phyloP scores from a whole-genome alignment of 2,113 vertebrate species.

The Cygnus buccinator region DNA sequence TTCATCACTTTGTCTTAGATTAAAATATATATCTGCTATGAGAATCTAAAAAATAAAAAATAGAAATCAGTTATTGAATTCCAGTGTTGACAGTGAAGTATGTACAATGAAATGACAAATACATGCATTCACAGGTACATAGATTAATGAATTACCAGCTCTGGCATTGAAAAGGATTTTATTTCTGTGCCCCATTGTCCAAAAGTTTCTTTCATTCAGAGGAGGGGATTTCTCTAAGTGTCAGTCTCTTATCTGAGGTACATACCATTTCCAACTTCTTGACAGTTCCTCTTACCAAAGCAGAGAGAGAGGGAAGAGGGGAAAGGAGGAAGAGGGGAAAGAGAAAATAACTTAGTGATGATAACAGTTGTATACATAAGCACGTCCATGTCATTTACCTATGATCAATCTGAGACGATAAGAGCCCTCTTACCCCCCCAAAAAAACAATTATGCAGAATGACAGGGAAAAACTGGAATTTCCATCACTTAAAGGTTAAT shows the following conservation, averaged over 20 bases:
- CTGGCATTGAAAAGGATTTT: neutral
- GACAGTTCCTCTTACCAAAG: neutral
- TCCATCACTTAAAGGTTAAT: neutral
- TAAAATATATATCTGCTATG: neutral
- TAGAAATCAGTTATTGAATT: neutral
- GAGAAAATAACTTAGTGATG: neutral
- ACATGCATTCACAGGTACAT: neutral
- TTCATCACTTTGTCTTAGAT: neutral
- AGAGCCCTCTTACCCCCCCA: neutral
- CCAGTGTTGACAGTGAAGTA: neutral
- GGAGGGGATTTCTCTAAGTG: neutral
- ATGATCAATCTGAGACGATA: neutral
- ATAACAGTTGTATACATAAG: neutral
- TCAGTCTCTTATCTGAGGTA: neutral
- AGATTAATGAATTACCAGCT: neutral
- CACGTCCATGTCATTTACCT: neutral
- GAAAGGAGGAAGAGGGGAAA: neutral
- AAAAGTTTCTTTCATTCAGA: neutral
- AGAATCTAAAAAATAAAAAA: neutral
- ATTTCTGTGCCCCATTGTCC: neutral
- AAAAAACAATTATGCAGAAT: fast-evolving
- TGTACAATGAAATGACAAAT: neutral
- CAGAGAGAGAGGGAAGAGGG: neutral
- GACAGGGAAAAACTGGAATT: neutral
- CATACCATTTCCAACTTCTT: neutral